These are phyloP conservation scores for Leuciscus idus DNA, from an alignment of 2,113 vertebrate genomes.

Conservation along the genomic window DNA sequence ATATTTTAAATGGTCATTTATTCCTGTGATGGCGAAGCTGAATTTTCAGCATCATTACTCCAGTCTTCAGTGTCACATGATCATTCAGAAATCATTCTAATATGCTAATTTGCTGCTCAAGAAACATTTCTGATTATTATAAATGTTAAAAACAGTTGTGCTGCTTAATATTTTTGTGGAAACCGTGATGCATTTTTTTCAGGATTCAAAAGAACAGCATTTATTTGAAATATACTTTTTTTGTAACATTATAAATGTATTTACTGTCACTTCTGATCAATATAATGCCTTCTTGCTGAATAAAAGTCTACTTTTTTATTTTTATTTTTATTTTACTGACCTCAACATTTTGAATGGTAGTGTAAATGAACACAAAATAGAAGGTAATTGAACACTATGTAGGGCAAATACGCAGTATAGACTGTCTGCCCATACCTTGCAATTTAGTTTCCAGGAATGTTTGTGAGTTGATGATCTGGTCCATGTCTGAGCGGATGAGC, in stretches of 20 bases:
- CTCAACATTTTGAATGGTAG: background rate
- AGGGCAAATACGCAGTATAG: background rate
- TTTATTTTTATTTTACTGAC: background rate
- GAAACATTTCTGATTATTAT: background rate
- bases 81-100: background rate
- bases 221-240: background rate
- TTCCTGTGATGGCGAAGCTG: background rate
- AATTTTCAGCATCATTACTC: background rate
- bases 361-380: background rate
- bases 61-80: background rate
- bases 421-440: conserved; percentile 76
- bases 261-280: background rate
- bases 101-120: background rate
- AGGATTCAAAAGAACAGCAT: background rate
- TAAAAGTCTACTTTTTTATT: background rate
- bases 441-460: conserved; percentile 87
- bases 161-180: background rate
- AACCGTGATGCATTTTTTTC: background rate
- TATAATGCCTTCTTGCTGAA: background rate
- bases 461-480: conserved; percentile 88
- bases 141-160: background rate
- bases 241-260: background rate
- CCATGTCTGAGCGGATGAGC: conserved; percentile 87
- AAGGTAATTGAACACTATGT: background rate
- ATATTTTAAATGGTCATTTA: background rate